These are phyloP conservation scores for Leptodactylus fallax DNA, from an alignment of 2,797 vertebrate species.

Conservation along the genomic window DNA sequence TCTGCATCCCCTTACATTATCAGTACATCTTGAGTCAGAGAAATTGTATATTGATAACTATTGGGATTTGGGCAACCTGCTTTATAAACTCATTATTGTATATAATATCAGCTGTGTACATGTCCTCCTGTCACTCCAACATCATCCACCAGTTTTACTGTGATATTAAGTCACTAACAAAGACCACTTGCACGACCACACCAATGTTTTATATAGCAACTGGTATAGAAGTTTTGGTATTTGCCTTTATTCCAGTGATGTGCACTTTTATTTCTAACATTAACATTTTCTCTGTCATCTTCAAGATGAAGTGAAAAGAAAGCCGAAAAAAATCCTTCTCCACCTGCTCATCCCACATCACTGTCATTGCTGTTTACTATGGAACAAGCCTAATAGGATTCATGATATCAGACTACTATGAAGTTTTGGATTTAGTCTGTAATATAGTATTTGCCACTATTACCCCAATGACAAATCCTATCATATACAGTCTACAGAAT, in stretches of 20 bases:
- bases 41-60: no score
- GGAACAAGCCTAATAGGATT: constrained; percentile 64
- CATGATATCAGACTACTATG: constrained; percentile 51
- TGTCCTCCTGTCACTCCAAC: not conserved
- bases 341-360: constrained; percentile 74
- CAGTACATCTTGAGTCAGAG: no score
- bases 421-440: not conserved
- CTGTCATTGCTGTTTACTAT: constrained; percentile 69
- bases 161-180: constrained; percentile 28
- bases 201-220: constrained; percentile 46
- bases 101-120: not conserved
- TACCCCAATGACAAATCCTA: no score
- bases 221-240: constrained; percentile 54
- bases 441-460: not conserved
- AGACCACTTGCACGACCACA: not conserved
- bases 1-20: no score
- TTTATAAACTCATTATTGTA: not conserved
- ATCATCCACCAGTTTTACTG: constrained; percentile 33
- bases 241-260: constrained; percentile 68
- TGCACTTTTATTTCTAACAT: constrained; percentile 63
- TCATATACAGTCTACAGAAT: no score
- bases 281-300: constrained; percentile 47
- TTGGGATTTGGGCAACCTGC: constrained; percentile 11
- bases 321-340: constrained; percentile 72
- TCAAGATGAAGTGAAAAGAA: constrained; percentile 35